These are phyloP conservation scores for Amphimedon queenslandica DNA, from an alignment of 37 sponge, comb jelly and placozoan genomes.

Conservation along the genomic window DNA sequence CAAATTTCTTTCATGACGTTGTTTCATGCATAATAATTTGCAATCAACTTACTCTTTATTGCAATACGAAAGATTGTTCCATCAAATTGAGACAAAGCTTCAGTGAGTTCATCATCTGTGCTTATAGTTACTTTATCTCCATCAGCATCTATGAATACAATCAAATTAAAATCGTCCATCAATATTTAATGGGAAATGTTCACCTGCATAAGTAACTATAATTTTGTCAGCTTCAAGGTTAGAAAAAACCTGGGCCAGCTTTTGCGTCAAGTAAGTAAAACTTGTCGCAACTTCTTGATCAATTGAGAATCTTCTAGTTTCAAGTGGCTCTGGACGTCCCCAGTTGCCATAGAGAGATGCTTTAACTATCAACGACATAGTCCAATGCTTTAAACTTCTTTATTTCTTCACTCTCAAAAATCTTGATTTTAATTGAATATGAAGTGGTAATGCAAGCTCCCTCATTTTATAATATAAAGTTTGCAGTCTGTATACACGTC, in stretches of 20 bases:
- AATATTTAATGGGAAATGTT: background rate
- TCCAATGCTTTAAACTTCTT: too few species aligned
- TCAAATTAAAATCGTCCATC: background rate
- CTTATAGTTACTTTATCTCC: conserved; percentile 63
- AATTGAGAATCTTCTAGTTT: conserved; percentile 68
- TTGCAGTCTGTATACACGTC: too few species aligned
- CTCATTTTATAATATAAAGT: too few species aligned
- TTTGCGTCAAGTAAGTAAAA: conserved; percentile 63
- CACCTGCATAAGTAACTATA: background rate
- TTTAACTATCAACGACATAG: conserved; percentile 44
- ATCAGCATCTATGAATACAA: conserved; percentile 47
- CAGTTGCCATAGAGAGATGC: conserved; percentile 23
- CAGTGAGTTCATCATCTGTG: conserved; percentile 70
- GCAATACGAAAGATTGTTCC: conserved; percentile 48
- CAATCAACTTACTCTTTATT: conserved; percentile 15
- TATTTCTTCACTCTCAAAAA: too few species aligned
- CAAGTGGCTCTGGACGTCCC: conserved; percentile 45
- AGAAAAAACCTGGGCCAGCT: conserved; percentile 60
- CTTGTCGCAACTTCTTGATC: conserved; percentile 70
- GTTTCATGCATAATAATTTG: too few species aligned
- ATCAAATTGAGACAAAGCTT: conserved; percentile 64
- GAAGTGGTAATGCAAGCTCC: too few species aligned
- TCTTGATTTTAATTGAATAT: too few species aligned
- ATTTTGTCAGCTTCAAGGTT: conserved; percentile 12
- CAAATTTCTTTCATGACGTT: too few species aligned